A percentile compares a stretch with the other conserved stretches of the same genome.
Evolutionary conservation across 2,797 vertebrate species (phyloP).

Genomic region (Cynopterus sphinx): DNA sequence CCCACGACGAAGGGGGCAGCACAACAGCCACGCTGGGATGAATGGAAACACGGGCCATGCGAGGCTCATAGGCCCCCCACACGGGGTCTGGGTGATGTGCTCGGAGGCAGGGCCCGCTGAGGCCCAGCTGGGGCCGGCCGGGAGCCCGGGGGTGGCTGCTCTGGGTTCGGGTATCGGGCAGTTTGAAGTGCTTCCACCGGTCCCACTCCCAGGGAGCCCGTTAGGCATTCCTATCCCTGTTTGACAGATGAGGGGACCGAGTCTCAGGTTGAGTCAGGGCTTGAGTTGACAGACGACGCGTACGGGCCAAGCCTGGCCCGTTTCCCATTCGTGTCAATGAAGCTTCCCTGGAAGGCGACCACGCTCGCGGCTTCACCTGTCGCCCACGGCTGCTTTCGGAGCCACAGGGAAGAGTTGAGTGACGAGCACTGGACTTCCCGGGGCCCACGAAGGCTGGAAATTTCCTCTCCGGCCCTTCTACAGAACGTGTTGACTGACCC

Average conservation of each 20-base stretch:
- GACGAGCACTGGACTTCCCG: fast-evolving
- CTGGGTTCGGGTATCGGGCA: neutral
- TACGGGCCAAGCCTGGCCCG: neutral
- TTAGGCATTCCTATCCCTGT: neutral
- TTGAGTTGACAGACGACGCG: neutral
- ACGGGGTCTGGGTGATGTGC: fast-evolving
- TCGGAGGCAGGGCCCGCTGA: fast-evolving
- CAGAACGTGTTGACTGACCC: neutral
- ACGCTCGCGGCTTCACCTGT: fast-evolving
- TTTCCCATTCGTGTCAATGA: neutral
- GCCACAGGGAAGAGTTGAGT: neutral
- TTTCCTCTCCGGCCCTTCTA: neutral
- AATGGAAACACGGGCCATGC: neutral
- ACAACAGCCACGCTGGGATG: neutral
- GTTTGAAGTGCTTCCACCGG: neutral
- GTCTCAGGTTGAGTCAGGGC: neutral
- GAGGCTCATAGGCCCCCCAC: neutral
- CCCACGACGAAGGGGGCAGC: neutral
- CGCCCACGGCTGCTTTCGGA: fast-evolving
- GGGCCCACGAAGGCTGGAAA: neutral
- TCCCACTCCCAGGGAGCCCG: neutral
- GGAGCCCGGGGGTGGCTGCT: neutral
- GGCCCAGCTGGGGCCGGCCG: neutral
- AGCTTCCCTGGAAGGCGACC: conserved; percentile 20
- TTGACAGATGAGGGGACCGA: neutral